Base-by-base conservation (phyloP, 1,140 invertebrate species). In the Drosophila nikananu region DNA sequence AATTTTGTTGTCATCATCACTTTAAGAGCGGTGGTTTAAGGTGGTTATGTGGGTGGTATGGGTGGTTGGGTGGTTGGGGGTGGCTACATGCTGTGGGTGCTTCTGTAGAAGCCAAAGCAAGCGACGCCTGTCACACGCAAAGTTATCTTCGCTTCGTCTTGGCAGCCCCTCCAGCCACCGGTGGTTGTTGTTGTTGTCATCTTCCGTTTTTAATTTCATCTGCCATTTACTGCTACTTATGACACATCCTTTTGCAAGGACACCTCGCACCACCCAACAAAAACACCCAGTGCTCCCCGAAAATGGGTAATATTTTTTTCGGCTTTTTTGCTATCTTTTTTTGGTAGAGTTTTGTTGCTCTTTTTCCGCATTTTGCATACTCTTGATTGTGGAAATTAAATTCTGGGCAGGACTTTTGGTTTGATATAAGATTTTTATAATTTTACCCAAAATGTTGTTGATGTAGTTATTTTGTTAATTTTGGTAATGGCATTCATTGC, bases 1-100 rank as follows among this genome's bases (percentile, higher is more conserved):
- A 91, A 89, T 91, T 89, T 81, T 89, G 89, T 91, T 91, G 89
- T 91, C 89, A 91, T 91, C 87, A 89, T 91, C 87, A 89, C 84
- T 91, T 91, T 91, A 65, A 74, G 60, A 39, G 59, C 21, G 46
- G 42, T 54, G 63, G 39, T 21, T 23, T 8, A 48, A 55, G 58
- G 49, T 42, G 67, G 70, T 12, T 30, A 23, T 30, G 13, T 37
- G 67, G 41, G 42, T 5, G 42, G 5, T 13, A 3, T 8, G 39
- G 39, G 39, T 42, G n/a, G 8, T n/a, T 41, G 39, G 39, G 41
- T 19, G 39, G 8, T 9, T 30, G 37, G 62, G 37, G 62, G 63
- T 48, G 30, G 54, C 27, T 42, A 23, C 9, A 13, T 42, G 35
- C 49, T 21, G 17, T 61, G 25, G 61, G 46, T 80, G 78, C 59